These are phyloP conservation scores for Eubasilissa splendida DNA, from an alignment of 2,888 invertebrate species.

Conservation along the genomic window DNA sequence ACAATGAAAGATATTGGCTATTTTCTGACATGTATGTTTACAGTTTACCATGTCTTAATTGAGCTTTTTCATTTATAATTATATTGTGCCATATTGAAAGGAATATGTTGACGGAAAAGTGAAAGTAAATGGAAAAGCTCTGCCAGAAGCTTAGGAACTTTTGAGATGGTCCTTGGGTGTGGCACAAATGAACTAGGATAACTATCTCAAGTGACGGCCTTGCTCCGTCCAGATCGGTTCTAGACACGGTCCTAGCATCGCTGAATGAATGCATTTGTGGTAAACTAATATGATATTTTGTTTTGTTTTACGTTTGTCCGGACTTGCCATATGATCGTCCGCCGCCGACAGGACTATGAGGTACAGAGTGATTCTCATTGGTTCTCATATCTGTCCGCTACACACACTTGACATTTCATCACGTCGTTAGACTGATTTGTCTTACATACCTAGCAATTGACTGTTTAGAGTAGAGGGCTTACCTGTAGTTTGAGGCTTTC, in stretches of 20 bases:
- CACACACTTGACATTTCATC: conserved; percentile 65
- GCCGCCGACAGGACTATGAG: conserved; percentile 88
- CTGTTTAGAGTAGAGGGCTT: conserved; percentile 74
- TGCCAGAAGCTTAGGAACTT: conserved; percentile 82
- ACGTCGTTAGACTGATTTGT: conserved; percentile 62
- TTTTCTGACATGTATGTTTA: conserved; percentile 38
- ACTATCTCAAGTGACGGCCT: neutral
- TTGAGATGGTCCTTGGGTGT: conserved; percentile 91
- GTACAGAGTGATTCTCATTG: conserved; percentile 75
- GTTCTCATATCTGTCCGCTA: conserved; percentile 66
- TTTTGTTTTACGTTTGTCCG: conserved; percentile 81
- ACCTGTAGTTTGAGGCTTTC: conserved; percentile 75
- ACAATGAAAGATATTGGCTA: conserved; percentile 12
- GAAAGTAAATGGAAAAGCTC: conserved; percentile 60
- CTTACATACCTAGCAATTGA: conserved; percentile 64
- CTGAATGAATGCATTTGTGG: conserved; percentile 54
- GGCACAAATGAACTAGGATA: conserved; percentile 29
- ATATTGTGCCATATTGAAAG: conserved; percentile 11
- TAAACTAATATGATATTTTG: conserved; percentile 77
- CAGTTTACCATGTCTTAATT: conserved; percentile 39
- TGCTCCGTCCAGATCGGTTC: neutral
- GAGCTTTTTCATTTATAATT: conserved; percentile 53
- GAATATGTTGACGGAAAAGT: conserved; percentile 9
- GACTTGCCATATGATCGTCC: conserved; percentile 79
- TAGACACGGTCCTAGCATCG: neutral